Evolutionary conservation across 2,113 vertebrate genomes (phyloP), one percentile per base, ranked within the genome.

Genomic region (Oryzias javanicus): DNA sequence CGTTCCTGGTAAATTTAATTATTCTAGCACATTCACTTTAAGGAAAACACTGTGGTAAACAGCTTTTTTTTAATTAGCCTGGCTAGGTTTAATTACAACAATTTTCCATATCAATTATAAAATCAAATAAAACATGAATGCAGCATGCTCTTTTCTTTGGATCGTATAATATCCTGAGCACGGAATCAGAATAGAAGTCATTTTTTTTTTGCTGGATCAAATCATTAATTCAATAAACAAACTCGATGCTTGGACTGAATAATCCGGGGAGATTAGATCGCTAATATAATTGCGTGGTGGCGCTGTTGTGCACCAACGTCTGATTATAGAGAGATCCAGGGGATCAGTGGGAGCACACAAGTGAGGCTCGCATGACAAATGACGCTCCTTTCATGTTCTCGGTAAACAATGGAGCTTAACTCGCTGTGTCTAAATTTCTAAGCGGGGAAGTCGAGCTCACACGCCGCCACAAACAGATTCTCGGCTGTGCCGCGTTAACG

Each of bases 201-300:
- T 61, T 54, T 56, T n/a, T n/a, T 65, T 42, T 75, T 60, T 79
- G 18, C 56, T 10, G 12, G 10, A 41, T 65, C 42, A 51, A 62
- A 72, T 76, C 1, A 78, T 83, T 67, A 71, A 80, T 80, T 80
- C 73, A 83, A 60, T 67, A 75, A 69, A 57, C 10, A n/a, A 58
- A 71, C 67, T 20, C 35, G 41, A 45, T 6, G 24, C 65, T 71
- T 62, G 63, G 67, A 66, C 61, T 55, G 53, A 63, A 66, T 57
- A 76, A 78, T 74, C 78, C 76, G 29, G 44, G 13, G 46, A 78
- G 55, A 71, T 78, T 70, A 83, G 66, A 71, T 73, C 59, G 71
- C 82, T 77, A 62, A 63, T 58, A 75, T 79, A 35, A 35, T 35
- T 35, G 74, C 72, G 60, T 54, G 42, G n/a, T 25, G 46, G 2